These are phyloP conservation scores for Turritopsis dohrnii DNA, from an alignment of 30 jellyfish, hydroid and myxozoan genomes.

Conservation along the genomic window DNA sequence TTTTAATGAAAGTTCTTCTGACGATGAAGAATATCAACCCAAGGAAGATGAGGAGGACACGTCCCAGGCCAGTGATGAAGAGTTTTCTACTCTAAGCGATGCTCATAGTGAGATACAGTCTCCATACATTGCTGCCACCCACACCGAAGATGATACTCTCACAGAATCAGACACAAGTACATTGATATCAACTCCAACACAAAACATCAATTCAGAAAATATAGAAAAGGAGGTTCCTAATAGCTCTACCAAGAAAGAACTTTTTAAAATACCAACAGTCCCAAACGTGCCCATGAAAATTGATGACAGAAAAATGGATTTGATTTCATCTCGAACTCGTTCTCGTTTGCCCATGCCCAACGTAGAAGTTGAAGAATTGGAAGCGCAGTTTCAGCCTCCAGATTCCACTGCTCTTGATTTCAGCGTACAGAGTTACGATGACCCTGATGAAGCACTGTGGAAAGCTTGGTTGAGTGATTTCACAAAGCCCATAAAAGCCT, in stretches of 20 bases:
- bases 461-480: constrained; percentile 29
- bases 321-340: constrained; percentile 77
- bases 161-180: not conserved
- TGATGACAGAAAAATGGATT: constrained; percentile 19
- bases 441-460: constrained; percentile 83
- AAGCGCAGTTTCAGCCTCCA: constrained; percentile 73
- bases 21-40: constrained; percentile 84
- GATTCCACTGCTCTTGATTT: constrained; percentile 64
- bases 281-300: not conserved
- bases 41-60: constrained; percentile 44
- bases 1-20: constrained; percentile 51
- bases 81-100: constrained; percentile 19
- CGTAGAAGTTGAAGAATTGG: constrained; percentile 54
- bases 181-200: not conserved
- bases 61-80: constrained; percentile 39
- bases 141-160: constrained; percentile 1
- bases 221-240: not conserved
- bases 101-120: not conserved
- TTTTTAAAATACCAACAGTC: not conserved
- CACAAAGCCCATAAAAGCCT: constrained; percentile 25
- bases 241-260: not conserved
- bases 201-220: not conserved
- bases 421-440: constrained; percentile 42
- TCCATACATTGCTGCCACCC: not conserved
- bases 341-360: constrained; percentile 67